phyloP scores from a whole-genome alignment of 2,113 vertebrate genomes.

The Amphiprion percula region DNA sequence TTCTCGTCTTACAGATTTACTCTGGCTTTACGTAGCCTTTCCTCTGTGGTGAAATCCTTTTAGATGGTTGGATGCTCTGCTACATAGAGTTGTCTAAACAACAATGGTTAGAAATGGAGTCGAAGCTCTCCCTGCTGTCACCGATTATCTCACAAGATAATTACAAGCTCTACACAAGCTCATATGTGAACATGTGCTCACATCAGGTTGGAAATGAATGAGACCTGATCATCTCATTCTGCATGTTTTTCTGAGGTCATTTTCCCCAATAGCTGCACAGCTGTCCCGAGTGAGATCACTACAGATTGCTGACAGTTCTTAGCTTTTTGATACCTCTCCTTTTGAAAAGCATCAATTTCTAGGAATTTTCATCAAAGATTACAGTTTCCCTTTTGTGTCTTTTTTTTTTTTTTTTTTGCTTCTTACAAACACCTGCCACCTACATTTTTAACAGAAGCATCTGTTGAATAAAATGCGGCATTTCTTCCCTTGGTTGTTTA shows the following conservation, averaged over 20 bases:
- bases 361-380: too few species aligned
- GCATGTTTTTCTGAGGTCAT: neutral
- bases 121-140: neutral
- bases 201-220: neutral
- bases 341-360: neutral
- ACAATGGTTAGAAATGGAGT: neutral
- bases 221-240: conserved; percentile 26
- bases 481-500: neutral
- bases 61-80: neutral
- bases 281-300: neutral
- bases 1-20: neutral
- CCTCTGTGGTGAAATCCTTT: neutral
- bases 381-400: neutral
- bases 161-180: neutral
- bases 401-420: neutral
- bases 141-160: conserved; percentile 16
- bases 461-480: neutral
- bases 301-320: neutral
- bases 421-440: neutral
- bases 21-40: neutral
- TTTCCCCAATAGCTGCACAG: neutral
- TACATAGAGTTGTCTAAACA: neutral
- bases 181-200: neutral
- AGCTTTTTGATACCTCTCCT: neutral
- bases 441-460: neutral